phyloP scores from a whole-genome alignment of 2,888 invertebrate species.

The Andricus quercusramuli region DNA sequence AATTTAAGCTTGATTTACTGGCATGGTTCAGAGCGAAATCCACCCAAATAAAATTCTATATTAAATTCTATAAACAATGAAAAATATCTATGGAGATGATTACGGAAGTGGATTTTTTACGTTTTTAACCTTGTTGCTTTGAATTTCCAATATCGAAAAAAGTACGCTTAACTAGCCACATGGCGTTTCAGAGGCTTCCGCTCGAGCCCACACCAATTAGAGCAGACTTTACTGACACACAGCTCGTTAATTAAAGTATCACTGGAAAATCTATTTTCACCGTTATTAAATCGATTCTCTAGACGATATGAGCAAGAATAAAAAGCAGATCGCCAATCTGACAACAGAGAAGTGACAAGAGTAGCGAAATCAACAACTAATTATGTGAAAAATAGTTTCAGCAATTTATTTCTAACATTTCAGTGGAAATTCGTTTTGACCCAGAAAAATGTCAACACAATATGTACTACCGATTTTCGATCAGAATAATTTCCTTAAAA shows the following conservation, averaged over 20 bases:
- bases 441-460: too few relatives aligned
- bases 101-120: conserved; percentile 31
- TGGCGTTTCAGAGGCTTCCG: conserved; percentile 34
- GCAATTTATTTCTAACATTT: too few relatives aligned
- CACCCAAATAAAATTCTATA: neutral
- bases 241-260: conserved; percentile 40
- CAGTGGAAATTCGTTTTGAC: too few relatives aligned
- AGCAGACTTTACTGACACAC: conserved; percentile 35
- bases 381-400: neutral
- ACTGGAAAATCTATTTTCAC: conserved; percentile 33
- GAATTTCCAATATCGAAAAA: conserved; percentile 37
- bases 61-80: neutral
- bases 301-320: conserved; percentile 18
- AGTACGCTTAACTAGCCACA: conserved; percentile 26
- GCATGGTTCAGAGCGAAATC: neutral
- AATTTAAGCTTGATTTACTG: neutral
- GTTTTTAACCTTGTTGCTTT: conserved; percentile 33
- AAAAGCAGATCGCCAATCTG: conserved; percentile 12
- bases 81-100: conserved; percentile 13
- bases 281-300: conserved; percentile 36
- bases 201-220: conserved; percentile 32
- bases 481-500: too few relatives aligned
- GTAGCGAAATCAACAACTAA: neutral
- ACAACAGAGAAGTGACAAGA: neutral
- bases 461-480: too few relatives aligned